Conservation (phyloP, 2,888 invertebrate species). For the Paralinhomoeus sp. region DNA sequence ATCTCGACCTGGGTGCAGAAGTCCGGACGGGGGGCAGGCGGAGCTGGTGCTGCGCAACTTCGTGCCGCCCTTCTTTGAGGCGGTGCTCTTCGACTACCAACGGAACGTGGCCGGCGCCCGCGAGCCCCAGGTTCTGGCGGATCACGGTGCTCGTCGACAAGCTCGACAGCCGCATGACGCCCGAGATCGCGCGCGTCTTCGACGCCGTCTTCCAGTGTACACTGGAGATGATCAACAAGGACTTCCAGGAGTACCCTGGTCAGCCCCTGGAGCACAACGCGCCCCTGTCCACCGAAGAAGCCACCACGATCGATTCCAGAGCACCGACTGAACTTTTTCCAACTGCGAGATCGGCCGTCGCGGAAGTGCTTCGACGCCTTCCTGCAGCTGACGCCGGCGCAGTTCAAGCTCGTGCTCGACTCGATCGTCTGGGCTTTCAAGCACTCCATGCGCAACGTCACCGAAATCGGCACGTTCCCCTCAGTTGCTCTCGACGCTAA, state of each 20-base stretch:
- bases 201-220: slow-evolving; percentile 98
- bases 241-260: slow-evolving; percentile 9
- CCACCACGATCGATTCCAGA: slow-evolving; percentile 98
- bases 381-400: slow-evolving; percentile 76
- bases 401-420: slow-evolving; percentile 90
- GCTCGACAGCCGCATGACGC: slow-evolving; percentile 58
- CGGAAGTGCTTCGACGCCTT: too few relatives aligned
- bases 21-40: too few relatives aligned
- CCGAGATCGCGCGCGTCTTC: slow-evolving; percentile 88
- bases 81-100: slow-evolving; percentile 86
- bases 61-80: slow-evolving; percentile 84
- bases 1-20: too few relatives aligned
- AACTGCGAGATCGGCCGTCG: too few relatives aligned
- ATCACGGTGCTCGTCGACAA: too few relatives aligned
- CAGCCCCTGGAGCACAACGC: too few relatives aligned
- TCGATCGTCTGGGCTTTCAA: slow-evolving; percentile 99
- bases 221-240: slow-evolving; percentile 71
- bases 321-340: slow-evolving; percentile 89
- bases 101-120: slow-evolving; percentile 79
- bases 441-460: slow-evolving; percentile 97
- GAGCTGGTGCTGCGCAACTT: slow-evolving; percentile 70
- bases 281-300: too few relatives aligned
- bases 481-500: too few relatives aligned
- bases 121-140: slow-evolving; percentile 91
- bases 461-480: slow-evolving; percentile 84